phyloP scores from a whole-genome alignment of 2,113 vertebrate genomes.

The Oryctolagus cuniculus region mOryCun1.1 NC_091432.1:140181501-140182000 shows the following conservation, averaged over 20 bases:
- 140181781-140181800: too few species aligned
- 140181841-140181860: background rate
- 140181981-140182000: too few species aligned
- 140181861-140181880: fast-evolving
- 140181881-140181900: too few species aligned
- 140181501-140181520: background rate
- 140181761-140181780: too few species aligned
- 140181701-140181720: background rate
- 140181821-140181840: background rate
- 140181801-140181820: background rate
- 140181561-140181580: background rate
- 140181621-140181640: background rate
- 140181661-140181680: background rate
- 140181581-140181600: fast-evolving
- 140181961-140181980: background rate
- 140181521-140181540: background rate
- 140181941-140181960: background rate
- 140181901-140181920: fast-evolving
- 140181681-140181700: background rate
- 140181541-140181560: background rate
- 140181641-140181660: fast-evolving
- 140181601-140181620: background rate
- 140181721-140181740: background rate
- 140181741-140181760: too few species aligned
- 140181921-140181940: too few species aligned